Evolutionary conservation across 2,113 vertebrate species (phyloP).

Genomic region (Benitochromis conjunctus): DNA sequence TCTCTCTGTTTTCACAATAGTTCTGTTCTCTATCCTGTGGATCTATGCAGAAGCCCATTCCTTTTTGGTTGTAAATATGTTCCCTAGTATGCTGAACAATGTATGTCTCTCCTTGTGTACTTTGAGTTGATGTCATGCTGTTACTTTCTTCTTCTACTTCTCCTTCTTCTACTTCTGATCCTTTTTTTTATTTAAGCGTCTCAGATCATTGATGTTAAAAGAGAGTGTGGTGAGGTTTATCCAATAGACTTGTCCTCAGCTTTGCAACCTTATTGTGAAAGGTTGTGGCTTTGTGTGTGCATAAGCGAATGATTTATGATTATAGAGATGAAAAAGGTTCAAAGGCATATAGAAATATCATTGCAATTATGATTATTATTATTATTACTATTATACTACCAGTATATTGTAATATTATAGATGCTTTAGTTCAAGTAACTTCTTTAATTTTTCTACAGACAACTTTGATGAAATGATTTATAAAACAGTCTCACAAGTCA

Average conservation of each 20-base stretch:
- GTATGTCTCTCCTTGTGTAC: conserved; percentile 61
- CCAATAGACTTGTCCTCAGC: conserved; percentile 66
- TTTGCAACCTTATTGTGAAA: conserved; percentile 64
- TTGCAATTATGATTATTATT: conserved; percentile 76
- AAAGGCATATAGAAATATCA: conserved; percentile 79
- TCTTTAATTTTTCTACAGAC: conserved; percentile 84
- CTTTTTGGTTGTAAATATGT: conserved; percentile 75
- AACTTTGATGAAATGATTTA: conserved; percentile 85
- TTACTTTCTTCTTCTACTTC: conserved; percentile 45
- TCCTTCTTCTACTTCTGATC: conserved; percentile 18
- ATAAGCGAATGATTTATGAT: conserved; percentile 57
- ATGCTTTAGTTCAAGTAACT: conserved; percentile 82
- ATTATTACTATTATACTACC: conserved; percentile 80
- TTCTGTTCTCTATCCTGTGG: conserved; percentile 73
- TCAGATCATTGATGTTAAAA: conserved; percentile 68
- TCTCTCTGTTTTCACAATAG: conserved; percentile 51
- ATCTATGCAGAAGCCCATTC: conserved; percentile 81
- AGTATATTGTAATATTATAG: conserved; percentile 85
- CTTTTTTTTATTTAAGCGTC: conserved; percentile 51
- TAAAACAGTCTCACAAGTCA: conserved; percentile 79
- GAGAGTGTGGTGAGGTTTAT: conserved; percentile 64
- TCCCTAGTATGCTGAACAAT: conserved; percentile 66
- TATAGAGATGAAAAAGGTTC: conserved; percentile 67
- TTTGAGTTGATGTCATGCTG: conserved; percentile 60
- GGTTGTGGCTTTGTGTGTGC: conserved; percentile 66